Evolutionary conservation across 37 sponge, comb jelly and placozoan species (phyloP).

Genomic region (Theonella swinhoei): DNA sequence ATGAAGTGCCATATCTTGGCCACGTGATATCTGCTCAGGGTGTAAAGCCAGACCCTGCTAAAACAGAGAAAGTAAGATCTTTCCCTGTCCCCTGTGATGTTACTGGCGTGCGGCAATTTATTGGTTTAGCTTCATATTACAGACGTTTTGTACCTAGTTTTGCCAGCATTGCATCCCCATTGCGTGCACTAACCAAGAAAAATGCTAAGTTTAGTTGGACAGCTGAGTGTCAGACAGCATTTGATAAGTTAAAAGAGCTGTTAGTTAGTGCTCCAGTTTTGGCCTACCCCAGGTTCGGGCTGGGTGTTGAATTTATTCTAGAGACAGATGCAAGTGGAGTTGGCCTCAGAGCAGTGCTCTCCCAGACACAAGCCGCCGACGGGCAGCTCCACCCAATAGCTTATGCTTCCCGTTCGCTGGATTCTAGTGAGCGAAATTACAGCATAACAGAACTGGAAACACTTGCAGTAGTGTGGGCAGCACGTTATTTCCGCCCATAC

Average conservation of each 20-base stretch:
- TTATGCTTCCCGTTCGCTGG: too few species aligned
- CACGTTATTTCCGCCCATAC: too few species aligned
- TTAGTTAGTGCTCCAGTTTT: too few species aligned
- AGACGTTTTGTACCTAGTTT: constrained; percentile 37
- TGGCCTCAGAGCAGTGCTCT: too few species aligned
- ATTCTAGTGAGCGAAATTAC: too few species aligned
- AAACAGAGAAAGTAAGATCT: constrained; percentile 8
- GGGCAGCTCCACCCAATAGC: too few species aligned
- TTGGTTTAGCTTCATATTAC: constrained; percentile 44
- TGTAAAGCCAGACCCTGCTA: constrained; percentile 47
- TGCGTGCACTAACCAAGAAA: constrained; percentile 14
- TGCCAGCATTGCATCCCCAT: constrained; percentile 27
- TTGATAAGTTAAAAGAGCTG: too few species aligned
- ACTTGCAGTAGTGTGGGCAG: too few species aligned
- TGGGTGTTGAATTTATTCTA: not conserved
- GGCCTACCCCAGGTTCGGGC: too few species aligned
- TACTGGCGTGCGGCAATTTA: constrained; percentile 1
- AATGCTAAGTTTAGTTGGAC: constrained; percentile 7
- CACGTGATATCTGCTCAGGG: constrained; percentile 27
- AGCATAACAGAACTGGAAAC: too few species aligned
- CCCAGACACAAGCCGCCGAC: too few species aligned
- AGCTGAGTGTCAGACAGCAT: not conserved
- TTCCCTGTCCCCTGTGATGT: constrained; percentile 6
- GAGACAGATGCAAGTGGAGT: constrained; percentile 15
- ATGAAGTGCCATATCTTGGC: constrained; percentile 4